Conservation (phyloP, 2,888 invertebrate genomes). For the Xanthia togata region DNA sequence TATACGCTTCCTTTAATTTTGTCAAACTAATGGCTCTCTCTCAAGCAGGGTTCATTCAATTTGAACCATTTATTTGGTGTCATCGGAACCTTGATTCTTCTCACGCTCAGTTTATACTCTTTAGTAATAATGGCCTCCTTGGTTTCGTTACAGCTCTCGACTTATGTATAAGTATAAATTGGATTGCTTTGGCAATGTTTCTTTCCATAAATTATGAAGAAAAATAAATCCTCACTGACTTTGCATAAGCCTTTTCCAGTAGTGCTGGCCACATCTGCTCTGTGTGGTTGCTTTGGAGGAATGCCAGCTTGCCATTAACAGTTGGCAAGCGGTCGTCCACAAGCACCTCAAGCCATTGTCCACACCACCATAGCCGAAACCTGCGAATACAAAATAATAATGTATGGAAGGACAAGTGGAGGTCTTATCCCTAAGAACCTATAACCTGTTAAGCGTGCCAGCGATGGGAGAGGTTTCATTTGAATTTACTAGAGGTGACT, state of each 20-base stretch:
- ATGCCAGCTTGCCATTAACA: slow-evolving; percentile 96
- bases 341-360: slow-evolving; percentile 96
- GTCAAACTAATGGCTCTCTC: not conserved
- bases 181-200: not conserved
- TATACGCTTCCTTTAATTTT: not conserved
- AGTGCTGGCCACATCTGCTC: slow-evolving; percentile 97
- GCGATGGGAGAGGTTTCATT: not conserved
- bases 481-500: not conserved
- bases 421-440: not conserved
- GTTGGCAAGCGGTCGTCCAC: slow-evolving; percentile 97
- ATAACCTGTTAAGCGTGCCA: not conserved
- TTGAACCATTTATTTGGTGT: too few relatives aligned
- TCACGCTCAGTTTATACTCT: not conserved
- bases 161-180: not conserved
- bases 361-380: slow-evolving; percentile 98
- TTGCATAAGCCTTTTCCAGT: slow-evolving; percentile 97
- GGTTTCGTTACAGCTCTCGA: not conserved
- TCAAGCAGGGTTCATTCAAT: not conserved
- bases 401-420: not conserved
- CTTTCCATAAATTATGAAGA: not conserved
- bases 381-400: slow-evolving; percentile 76
- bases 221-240: slow-evolving; percentile 86
- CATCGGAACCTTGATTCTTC: not conserved
- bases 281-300: slow-evolving; percentile 94
- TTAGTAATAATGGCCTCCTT: not conserved